A percentile compares a stretch with the other conserved stretches of the same genome.
Evolutionary conservation across 2,113 vertebrate genomes (phyloP).

Genomic region (Chaetodon auriga): DNA sequence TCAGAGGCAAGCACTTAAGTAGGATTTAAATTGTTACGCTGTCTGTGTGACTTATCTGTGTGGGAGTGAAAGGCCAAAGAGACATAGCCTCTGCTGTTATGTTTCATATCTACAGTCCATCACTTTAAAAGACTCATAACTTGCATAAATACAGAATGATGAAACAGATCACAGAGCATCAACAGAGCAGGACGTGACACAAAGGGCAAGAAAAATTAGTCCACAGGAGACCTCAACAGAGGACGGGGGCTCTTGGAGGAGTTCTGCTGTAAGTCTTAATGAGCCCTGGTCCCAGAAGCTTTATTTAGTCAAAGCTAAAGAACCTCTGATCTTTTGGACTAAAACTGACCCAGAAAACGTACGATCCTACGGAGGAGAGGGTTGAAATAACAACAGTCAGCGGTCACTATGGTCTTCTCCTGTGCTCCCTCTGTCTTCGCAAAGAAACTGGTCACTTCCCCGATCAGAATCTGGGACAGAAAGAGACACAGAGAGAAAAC

Average conservation of each 20-base stretch:
- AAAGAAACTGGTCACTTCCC: constrained; percentile 89
- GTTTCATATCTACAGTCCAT: neutral
- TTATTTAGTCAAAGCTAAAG: constrained; percentile 23
- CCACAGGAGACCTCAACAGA: constrained; percentile 11
- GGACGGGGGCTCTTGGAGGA: constrained; percentile 15
- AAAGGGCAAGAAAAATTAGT: neutral
- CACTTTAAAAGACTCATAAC: constrained; percentile 10
- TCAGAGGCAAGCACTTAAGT: constrained; percentile 18
- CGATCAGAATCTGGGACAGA: constrained; percentile 88
- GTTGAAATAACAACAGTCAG: constrained; percentile 93
- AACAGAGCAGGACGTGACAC: constrained; percentile 27
- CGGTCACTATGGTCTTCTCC: constrained; percentile 92
- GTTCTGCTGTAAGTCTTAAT: constrained; percentile 28
- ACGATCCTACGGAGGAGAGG: constrained; percentile 91
- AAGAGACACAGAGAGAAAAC: constrained; percentile 2
- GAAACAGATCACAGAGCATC: constrained; percentile 36
- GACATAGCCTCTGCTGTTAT: constrained; percentile 29
- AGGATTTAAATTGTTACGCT: neutral
- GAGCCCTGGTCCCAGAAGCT: constrained; percentile 32
- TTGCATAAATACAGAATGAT: constrained; percentile 16
- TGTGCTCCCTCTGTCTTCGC: constrained; percentile 84
- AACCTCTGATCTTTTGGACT: constrained; percentile 32
- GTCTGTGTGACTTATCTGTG: constrained; percentile 7
- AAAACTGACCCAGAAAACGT: constrained; percentile 89
- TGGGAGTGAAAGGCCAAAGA: constrained; percentile 42